phyloP scores from a whole-genome alignment of 2,888 invertebrate genomes.

The Synergus laeviventris region DNA sequence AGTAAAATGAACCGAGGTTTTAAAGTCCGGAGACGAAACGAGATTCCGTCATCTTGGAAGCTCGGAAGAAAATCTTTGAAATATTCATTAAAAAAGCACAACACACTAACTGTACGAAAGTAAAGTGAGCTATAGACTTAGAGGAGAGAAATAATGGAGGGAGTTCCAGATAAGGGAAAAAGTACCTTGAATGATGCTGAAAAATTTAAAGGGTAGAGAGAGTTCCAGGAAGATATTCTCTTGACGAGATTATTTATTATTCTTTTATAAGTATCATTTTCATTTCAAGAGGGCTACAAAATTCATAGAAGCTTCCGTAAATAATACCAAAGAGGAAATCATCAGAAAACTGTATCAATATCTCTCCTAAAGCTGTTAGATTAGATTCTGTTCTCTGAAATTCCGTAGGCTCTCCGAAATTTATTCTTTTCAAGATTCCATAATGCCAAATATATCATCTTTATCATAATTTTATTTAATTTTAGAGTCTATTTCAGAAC shows the following conservation, averaged over 20 bases:
- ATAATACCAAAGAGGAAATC: not conserved
- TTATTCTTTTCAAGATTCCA: not conserved
- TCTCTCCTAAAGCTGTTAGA: not conserved
- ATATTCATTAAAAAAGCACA: slow-evolving; percentile 27
- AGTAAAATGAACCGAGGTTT: slow-evolving; percentile 11
- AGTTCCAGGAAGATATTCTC: not conserved
- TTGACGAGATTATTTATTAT: not conserved
- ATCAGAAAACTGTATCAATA: not conserved
- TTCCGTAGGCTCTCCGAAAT: not conserved
- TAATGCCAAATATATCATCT: not conserved
- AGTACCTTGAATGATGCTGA: slow-evolving; percentile 2
- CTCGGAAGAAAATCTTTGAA: slow-evolving; percentile 8
- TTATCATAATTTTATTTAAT: not conserved
- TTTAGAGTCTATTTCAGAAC: not conserved
- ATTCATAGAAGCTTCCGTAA: not conserved
- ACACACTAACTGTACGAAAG: not conserved
- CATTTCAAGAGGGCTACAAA: not conserved
- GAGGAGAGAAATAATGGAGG: not conserved
- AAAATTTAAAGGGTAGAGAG: slow-evolving; percentile 4
- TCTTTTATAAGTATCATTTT: not conserved
- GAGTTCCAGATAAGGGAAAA: not conserved
- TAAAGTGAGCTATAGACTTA: not conserved
- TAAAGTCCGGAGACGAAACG: not conserved
- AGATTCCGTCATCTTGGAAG: not conserved
- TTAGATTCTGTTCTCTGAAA: not conserved